Evolutionary conservation across 2,113 vertebrate species (phyloP), one percentile per base, ranked within the genome.

Genomic region (Trematomus loennbergii): DNA sequence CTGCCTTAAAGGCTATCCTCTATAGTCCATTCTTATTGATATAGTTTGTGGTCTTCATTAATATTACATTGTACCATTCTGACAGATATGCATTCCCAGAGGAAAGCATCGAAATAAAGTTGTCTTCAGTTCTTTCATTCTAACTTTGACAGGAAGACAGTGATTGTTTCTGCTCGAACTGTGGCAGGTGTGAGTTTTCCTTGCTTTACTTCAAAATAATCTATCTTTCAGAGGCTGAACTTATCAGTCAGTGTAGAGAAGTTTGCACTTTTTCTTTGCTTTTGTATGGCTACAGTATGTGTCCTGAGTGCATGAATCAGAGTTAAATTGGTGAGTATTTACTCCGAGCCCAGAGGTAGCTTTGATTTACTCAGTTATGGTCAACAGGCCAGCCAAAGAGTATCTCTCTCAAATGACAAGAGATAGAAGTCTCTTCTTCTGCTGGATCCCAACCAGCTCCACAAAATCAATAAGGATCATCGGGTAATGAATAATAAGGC

Each of bases 31-130:
- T 73, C 76, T 68, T 73, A 82, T 84, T 81, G 86, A 84, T 76
- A 70, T 46, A 10, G 55, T 85, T 80, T 88, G 87, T 77, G 71
- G 55, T 86, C 65, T 84, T 86, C 72, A 87, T 93, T 86, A 87
- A 85, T 85, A 84, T 87, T 90, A 71, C 72, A 91, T 87, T 48
- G 59, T 71, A 72, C 85, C 88, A 86, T 75, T 12, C 72, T 87
- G 78, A 83, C 84, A 82, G 72, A 66, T 72, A 50, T 20, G 16
- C 40, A 50, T 33, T 58, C 69, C 73, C 55, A 52, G 36, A 46
- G 69, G 68, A 79, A 13, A 18, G 57, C 52, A 69, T 58, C 20
- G 61, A 75, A 79, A 55, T 36, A 22, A 85, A 81, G 76, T 87
- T 85, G 77, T 72, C 12, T 15, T 64, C 52, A 10, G 4, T 58